These are phyloP conservation scores for Anguilla japonica DNA, from an alignment of 2,113 vertebrate genomes.

Conservation along the genomic window DNA sequence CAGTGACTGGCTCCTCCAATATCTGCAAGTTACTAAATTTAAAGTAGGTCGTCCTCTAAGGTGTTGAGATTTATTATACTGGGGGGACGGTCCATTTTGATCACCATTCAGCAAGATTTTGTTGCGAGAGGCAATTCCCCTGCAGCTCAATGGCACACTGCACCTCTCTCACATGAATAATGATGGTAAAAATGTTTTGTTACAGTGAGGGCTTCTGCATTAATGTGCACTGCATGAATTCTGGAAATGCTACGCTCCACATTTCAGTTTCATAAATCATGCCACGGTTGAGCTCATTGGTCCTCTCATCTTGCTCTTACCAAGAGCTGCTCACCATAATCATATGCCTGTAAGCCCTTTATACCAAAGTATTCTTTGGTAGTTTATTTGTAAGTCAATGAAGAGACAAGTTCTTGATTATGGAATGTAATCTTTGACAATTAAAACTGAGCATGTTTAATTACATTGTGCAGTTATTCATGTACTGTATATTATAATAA, in stretches of 20 bases:
- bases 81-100: conserved; percentile 24
- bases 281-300: not conserved
- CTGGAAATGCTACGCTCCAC: not conserved
- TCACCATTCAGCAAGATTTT: conserved; percentile 28
- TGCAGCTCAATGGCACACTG: not conserved
- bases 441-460: not conserved
- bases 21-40: conserved; percentile 28
- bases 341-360: not conserved
- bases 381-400: not conserved
- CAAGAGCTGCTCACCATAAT: not conserved
- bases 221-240: conserved; percentile 18
- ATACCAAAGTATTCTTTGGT: not conserved
- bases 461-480: too few species aligned
- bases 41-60: conserved; percentile 29
- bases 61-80: conserved; percentile 26
- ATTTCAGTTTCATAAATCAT: not conserved
- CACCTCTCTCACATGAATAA: conserved; percentile 7
- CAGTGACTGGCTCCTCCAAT: not conserved
- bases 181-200: conserved; percentile 16
- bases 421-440: not conserved
- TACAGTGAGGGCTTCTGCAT: not conserved
- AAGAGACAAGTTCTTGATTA: not conserved
- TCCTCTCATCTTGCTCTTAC: not conserved
- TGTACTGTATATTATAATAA: too few species aligned
- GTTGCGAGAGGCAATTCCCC: conserved; percentile 12